Conservation (phyloP, 2,797 vertebrate genomes). For the Phaenicophaeus curvirostris region DNA sequence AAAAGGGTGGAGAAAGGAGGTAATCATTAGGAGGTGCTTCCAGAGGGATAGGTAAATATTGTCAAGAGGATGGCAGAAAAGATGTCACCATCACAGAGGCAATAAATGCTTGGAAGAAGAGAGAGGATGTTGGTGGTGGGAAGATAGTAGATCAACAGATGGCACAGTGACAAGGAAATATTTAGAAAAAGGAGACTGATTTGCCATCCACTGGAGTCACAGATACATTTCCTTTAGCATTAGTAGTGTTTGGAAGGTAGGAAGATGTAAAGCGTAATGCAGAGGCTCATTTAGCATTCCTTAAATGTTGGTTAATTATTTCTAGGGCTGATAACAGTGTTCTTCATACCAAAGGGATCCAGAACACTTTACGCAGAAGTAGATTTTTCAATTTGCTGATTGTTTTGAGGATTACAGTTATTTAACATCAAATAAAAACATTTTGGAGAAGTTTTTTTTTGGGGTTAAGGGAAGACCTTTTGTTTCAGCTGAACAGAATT, state of each 20-base stretch:
- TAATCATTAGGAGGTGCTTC: neutral
- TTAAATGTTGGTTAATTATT: conserved; percentile 27
- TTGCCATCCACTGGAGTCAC: neutral
- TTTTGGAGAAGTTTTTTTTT: neutral
- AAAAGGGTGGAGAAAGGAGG: neutral
- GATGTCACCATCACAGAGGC: neutral
- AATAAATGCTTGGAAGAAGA: neutral
- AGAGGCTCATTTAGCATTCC: neutral
- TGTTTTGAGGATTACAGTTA: neutral
- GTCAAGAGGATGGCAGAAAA: neutral
- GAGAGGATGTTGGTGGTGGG: neutral
- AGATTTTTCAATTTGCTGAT: neutral
- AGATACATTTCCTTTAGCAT: neutral
- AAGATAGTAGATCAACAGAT: neutral
- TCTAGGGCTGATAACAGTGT: neutral
- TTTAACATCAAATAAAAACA: neutral
- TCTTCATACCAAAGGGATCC: neutral
- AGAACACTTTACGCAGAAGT: neutral
- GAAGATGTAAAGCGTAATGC: neutral
- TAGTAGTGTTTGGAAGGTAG: neutral
- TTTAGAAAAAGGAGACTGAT: neutral
- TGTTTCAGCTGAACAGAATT: conserved; percentile 8
- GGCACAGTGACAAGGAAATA: neutral
- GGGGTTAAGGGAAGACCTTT: neutral
- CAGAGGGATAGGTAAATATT: neutral